Percentiles rank a stretch among this genome's conserved stretches.
These are phyloP conservation scores for Siphamia tubifer DNA, from an alignment of 2,113 vertebrate genomes.

Conservation along the genomic window DNA sequence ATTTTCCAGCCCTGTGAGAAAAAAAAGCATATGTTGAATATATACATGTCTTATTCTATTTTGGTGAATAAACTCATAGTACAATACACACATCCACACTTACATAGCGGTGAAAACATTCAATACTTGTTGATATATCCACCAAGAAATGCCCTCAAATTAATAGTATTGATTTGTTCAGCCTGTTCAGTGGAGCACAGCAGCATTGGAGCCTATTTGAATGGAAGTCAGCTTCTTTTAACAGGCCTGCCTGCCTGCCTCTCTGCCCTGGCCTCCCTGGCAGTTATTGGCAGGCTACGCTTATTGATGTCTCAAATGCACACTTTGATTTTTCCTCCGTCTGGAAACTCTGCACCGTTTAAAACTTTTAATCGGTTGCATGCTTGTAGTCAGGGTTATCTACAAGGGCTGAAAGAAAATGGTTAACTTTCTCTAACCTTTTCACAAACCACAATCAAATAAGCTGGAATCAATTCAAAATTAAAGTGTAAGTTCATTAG, in stretches of 20 bases:
- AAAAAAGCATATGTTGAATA: background rate
- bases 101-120: constrained; percentile 13
- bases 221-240: constrained; percentile 60
- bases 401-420: constrained; percentile 8
- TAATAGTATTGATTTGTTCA: constrained; percentile 63
- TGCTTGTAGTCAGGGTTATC: constrained; percentile 10
- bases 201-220: constrained; percentile 38
- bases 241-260: constrained; percentile 18
- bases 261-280: constrained; percentile 8
- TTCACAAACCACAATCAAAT: background rate
- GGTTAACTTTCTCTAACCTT: constrained; percentile 33
- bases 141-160: constrained; percentile 61
- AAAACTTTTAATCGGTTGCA: constrained; percentile 46
- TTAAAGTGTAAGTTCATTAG: constrained; percentile 9
- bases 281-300: constrained; percentile 39
- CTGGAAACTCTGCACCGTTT: constrained; percentile 30
- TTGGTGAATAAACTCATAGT: constrained; percentile 5
- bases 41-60: constrained; percentile 2
- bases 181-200: constrained; percentile 44
- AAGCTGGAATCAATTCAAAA: background rate
- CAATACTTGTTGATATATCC: constrained; percentile 51
- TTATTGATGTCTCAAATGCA: constrained; percentile 60
- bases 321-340: constrained; percentile 50
- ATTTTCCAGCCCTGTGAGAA: constrained; percentile 3
- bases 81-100: background rate